Evolutionary conservation across 2,888 invertebrate genomes (phyloP).

Genomic region (Drosophila diplacantha): DNA sequence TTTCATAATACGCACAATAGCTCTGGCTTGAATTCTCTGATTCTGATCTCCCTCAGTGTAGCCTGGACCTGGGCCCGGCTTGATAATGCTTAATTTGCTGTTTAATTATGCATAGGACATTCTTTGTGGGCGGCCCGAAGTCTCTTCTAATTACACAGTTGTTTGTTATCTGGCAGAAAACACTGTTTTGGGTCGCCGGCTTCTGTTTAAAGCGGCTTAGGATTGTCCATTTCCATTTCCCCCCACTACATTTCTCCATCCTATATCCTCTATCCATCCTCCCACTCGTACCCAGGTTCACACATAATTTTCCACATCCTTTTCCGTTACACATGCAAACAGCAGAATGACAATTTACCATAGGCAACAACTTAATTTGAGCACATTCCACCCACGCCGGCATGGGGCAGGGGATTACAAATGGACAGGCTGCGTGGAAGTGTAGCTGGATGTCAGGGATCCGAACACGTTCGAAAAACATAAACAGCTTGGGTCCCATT

Average conservation of each 20-base stretch:
- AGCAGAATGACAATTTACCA: constrained; percentile 56
- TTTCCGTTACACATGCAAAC: constrained; percentile 18
- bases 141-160: constrained; percentile 53
- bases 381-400: constrained; percentile 43
- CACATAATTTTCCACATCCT: constrained; percentile 38
- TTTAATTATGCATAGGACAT: constrained; percentile 64
- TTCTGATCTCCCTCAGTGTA: constrained; percentile 2
- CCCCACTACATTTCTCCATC: no score
- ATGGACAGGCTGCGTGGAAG: constrained; percentile 55
- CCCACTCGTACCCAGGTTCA: constrained; percentile 11
- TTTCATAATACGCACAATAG: neutral
- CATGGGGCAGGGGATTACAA: constrained; percentile 41
- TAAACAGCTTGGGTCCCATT: constrained; percentile 60
- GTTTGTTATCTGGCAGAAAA: constrained; percentile 51
- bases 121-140: constrained; percentile 24
- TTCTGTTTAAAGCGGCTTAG: constrained; percentile 50
- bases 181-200: constrained; percentile 22
- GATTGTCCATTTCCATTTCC: constrained; percentile 6
- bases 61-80: constrained; percentile 17
- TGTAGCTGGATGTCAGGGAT: constrained; percentile 44
- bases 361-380: constrained; percentile 58
- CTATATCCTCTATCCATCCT: neutral
- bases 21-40: no score
- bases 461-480: constrained; percentile 61
- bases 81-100: constrained; percentile 65